phyloP scores from a whole-genome alignment of 2,113 vertebrate species.

The Guaruba guarouba region DNA sequence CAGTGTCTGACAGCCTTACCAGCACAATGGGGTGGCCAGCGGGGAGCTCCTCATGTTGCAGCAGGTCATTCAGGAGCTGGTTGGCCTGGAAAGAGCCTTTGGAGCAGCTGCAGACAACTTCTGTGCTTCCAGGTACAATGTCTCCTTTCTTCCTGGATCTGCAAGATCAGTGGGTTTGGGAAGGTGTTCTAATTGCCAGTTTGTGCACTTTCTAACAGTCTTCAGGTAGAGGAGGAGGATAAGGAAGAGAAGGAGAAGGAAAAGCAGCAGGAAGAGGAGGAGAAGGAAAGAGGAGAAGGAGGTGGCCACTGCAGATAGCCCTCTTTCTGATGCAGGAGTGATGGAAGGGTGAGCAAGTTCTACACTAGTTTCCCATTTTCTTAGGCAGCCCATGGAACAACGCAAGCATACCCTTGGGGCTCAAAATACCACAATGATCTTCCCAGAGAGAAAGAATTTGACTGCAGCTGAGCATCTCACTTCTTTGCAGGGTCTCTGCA shows the following conservation, averaged over 20 bases:
- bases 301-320: not conserved
- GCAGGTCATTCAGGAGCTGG: not conserved
- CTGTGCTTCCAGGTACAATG: not conserved
- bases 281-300: not conserved
- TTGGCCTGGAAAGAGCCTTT: not conserved
- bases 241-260: not conserved
- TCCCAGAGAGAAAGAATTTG: not conserved
- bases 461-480: not conserved
- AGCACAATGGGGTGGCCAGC: accelerated
- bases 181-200: not conserved
- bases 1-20: accelerated
- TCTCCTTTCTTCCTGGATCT: not conserved
- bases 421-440: not conserved
- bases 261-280: not conserved
- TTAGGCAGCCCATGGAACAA: not conserved
- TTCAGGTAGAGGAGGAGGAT: not conserved
- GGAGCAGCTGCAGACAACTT: not conserved
- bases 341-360: not conserved
- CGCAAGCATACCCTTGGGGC: not conserved
- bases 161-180: not conserved
- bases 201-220: not conserved
- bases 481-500: not conserved
- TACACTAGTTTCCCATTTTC: not conserved
- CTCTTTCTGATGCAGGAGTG: not conserved
- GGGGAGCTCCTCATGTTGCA: accelerated